A percentile compares a stretch with the other conserved stretches of the same genome.
Evolutionary conservation across 2,888 invertebrate species (phyloP).

Genomic region (Eilema depressum): DNA sequence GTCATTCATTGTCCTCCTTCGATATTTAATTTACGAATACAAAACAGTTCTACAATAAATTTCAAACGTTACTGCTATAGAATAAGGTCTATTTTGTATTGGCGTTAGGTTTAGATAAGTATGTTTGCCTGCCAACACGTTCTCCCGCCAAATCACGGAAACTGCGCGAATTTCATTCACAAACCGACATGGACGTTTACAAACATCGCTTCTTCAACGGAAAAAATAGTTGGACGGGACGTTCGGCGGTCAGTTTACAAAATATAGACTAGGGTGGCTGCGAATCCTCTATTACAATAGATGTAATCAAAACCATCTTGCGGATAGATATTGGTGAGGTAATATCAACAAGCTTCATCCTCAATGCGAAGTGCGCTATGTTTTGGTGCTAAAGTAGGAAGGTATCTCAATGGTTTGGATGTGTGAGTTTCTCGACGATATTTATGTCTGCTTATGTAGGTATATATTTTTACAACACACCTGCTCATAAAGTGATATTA

Average conservation of each 20-base stretch:
- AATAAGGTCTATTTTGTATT: slow-evolving; percentile 27
- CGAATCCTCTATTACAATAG: slow-evolving; percentile 61
- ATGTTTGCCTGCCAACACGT: slow-evolving; percentile 51
- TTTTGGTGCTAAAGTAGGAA: not conserved
- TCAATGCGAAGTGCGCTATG: not conserved
- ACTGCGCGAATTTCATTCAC: slow-evolving; percentile 83
- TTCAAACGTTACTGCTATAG: not conserved
- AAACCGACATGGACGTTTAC: slow-evolving; percentile 76
- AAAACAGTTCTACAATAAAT: slow-evolving; percentile 14
- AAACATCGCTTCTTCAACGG: slow-evolving; percentile 79
- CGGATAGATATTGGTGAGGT: slow-evolving; percentile 31
- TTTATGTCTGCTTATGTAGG: no score
- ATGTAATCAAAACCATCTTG: slow-evolving; percentile 52
- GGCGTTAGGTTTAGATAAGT: slow-evolving; percentile 38
- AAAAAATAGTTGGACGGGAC: slow-evolving; percentile 85
- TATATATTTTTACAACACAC: no score
- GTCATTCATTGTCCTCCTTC: slow-evolving; percentile 49
- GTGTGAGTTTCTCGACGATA: not conserved
- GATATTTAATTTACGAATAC: slow-evolving; percentile 18
- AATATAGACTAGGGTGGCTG: slow-evolving; percentile 82
- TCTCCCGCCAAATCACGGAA: slow-evolving; percentile 79
- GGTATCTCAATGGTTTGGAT: not conserved
- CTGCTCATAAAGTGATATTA: no score
- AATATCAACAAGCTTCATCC: slow-evolving; percentile 33
- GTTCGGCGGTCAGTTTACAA: slow-evolving; percentile 78